phyloP scores from a whole-genome alignment of 2,113 vertebrate species.

The Cochlearius cochlearius region DNA sequence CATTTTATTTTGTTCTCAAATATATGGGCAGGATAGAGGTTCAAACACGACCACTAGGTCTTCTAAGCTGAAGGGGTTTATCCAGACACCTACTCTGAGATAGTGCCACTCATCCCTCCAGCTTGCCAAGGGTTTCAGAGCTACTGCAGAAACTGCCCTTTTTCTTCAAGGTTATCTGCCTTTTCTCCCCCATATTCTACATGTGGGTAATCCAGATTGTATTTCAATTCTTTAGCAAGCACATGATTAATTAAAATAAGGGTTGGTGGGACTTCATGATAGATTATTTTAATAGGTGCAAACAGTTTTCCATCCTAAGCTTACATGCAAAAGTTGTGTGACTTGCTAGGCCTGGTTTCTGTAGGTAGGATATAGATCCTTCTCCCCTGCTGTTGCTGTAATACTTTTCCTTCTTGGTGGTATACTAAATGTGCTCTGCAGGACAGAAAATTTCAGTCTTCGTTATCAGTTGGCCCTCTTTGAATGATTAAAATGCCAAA shows the following conservation, averaged over 20 bases:
- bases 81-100: not conserved
- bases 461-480: not conserved
- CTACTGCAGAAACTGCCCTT: not conserved
- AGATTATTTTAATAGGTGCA: not conserved
- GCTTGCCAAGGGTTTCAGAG: not conserved
- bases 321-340: not conserved
- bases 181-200: not conserved
- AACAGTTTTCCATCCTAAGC: not conserved
- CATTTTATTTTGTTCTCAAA: not conserved
- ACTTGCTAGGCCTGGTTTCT: not conserved
- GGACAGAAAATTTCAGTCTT: not conserved
- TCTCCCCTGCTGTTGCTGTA: not conserved
- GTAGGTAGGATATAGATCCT: not conserved
- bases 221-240: not conserved
- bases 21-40: not conserved
- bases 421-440: not conserved
- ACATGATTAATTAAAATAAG: not conserved
- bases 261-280: not conserved
- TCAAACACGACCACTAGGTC: not conserved
- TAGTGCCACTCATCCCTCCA: not conserved
- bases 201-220: not conserved
- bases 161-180: not conserved
- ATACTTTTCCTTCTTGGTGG: not conserved
- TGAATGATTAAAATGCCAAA: not conserved
- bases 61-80: not conserved